Percentiles rank a stretch among this genome's conserved stretches.
Evolutionary conservation across 2,888 invertebrate genomes (phyloP).

Genomic region (Cheilosia pagana): DNA sequence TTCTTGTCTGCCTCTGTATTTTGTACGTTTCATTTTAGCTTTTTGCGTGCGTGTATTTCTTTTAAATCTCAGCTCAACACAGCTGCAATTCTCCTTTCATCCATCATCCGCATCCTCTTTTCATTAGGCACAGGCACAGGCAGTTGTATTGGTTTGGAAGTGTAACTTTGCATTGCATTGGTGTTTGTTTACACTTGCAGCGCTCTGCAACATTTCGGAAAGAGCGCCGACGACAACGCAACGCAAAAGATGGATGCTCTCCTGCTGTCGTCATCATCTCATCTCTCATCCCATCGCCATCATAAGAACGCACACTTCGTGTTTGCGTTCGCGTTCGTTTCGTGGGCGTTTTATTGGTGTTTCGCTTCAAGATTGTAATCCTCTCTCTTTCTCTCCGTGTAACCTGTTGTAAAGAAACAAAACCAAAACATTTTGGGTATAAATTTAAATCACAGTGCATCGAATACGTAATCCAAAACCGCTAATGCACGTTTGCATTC

Average conservation of each 20-base stretch:
- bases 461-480: slow-evolving; percentile 38
- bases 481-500: slow-evolving; percentile 48
- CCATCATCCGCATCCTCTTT: too few species aligned
- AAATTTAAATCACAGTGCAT: slow-evolving; percentile 51
- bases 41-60: not conserved
- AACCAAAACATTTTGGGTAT: slow-evolving; percentile 11
- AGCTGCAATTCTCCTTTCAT: not conserved
- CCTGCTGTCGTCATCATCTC: slow-evolving; percentile 45
- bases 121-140: too few species aligned
- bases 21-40: too few species aligned
- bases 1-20: too few species aligned
- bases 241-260: slow-evolving; percentile 14
- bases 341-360: slow-evolving; percentile 64
- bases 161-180: not conserved
- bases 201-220: slow-evolving; percentile 57
- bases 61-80: not conserved
- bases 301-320: slow-evolving; percentile 58
- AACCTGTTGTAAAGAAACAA: slow-evolving; percentile 57
- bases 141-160: too few species aligned
- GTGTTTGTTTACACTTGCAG: slow-evolving; percentile 16
- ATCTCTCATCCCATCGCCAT: not conserved
- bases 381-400: slow-evolving; percentile 38
- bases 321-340: too few species aligned
- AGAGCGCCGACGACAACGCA: slow-evolving; percentile 13
- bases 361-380: slow-evolving; percentile 35